Evolutionary conservation across 2,888 invertebrate genomes (phyloP).

Genomic region (Luperina testacea): DNA sequence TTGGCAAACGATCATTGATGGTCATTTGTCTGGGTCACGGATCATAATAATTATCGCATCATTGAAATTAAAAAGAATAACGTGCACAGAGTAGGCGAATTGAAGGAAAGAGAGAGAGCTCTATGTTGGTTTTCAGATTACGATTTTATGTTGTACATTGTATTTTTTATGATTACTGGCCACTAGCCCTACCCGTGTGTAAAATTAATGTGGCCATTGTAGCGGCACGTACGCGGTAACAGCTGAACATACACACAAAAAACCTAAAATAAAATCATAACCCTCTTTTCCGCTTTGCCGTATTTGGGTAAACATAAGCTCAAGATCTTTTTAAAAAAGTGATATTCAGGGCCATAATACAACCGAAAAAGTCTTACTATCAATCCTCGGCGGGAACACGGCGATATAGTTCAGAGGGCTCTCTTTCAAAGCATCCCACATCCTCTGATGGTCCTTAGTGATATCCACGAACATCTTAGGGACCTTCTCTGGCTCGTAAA

Average conservation of each 20-base stretch:
- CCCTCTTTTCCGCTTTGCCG: neutral
- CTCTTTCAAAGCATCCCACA: constrained; percentile 92
- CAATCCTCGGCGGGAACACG: constrained; percentile 95
- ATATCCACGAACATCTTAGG: constrained; percentile 93
- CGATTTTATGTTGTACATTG: no score
- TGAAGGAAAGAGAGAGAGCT: neutral
- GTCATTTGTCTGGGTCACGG: no score
- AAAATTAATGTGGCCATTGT: no score
- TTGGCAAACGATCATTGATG: no score
- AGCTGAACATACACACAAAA: neutral
- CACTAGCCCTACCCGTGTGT: no score
- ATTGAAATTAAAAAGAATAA: neutral
- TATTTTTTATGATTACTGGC: no score
- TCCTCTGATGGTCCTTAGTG: constrained; percentile 94
- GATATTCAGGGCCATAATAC: neutral
- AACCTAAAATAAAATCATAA: neutral
- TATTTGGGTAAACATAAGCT: neutral
- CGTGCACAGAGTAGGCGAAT: neutral
- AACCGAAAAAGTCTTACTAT: constrained; percentile 86
- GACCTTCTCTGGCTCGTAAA: constrained; percentile 93
- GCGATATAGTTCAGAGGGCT: constrained; percentile 94
- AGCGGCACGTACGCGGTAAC: no score
- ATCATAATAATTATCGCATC: no score
- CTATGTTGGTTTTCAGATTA: neutral
- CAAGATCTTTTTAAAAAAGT: neutral